Conservation (phyloP, 2,888 invertebrate species). For the Phortica okadai region DNA sequence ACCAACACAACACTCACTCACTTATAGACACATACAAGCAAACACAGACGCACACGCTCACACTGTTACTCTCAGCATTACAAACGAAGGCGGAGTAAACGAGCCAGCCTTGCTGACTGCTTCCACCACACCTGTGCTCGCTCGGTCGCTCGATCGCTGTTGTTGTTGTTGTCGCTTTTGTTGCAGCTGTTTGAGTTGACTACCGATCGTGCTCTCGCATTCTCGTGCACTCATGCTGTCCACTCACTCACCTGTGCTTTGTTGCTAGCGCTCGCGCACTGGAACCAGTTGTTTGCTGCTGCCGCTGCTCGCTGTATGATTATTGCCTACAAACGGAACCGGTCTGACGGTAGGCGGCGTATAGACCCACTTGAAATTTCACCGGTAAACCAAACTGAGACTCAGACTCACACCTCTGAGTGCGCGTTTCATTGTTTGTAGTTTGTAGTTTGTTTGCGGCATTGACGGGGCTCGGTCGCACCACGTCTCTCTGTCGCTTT, state of each 20-base stretch:
- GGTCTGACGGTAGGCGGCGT: conserved; percentile 47
- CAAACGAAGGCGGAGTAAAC: conserved; percentile 14
- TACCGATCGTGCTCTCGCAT: conserved; percentile 49
- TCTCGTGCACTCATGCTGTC: conserved; percentile 55
- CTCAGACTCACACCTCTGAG: conserved; percentile 40
- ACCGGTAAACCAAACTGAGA: conserved; percentile 50
- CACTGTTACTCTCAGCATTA: background rate
- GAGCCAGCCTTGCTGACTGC: background rate
- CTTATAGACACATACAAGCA: background rate
- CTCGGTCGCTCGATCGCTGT: conserved; percentile 32
- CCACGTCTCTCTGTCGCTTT: conserved; percentile 41
- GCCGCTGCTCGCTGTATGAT: background rate
- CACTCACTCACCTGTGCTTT: conserved; percentile 42
- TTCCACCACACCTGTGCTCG: conserved; percentile 11
- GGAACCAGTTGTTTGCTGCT: background rate
- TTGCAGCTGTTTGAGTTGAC: conserved; percentile 53
- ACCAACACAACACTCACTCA: background rate
- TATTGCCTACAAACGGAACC: conserved; percentile 49
- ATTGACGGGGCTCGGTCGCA: conserved; percentile 64
- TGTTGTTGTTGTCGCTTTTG: conserved; percentile 14
- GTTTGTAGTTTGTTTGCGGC: conserved; percentile 68
- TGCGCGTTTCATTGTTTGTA: conserved; percentile 52
- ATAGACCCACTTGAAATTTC: conserved; percentile 60
- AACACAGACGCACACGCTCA: background rate
- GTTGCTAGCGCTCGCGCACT: background rate